Conservation (phyloP, 2,888 invertebrate genomes). For the Acanthacorydalis orientalis region DNA sequence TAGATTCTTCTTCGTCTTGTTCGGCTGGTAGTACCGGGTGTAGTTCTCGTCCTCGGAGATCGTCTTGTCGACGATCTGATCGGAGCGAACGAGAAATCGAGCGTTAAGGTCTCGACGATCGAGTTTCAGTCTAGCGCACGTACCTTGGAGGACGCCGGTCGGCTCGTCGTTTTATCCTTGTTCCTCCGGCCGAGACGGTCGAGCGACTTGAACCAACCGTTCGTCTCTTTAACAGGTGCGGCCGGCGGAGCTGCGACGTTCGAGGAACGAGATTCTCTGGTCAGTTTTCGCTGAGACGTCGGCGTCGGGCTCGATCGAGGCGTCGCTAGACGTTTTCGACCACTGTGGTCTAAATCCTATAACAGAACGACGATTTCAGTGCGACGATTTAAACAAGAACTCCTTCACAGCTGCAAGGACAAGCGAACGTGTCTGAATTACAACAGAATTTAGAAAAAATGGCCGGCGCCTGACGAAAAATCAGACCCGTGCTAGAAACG, state of each 20-base stretch:
- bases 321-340: slow-evolving; percentile 56
- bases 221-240: slow-evolving; percentile 31
- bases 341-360: slow-evolving; percentile 44
- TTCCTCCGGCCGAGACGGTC: slow-evolving; percentile 57
- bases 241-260: too few relatives aligned
- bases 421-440: too few relatives aligned
- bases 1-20: slow-evolving; percentile 42
- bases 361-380: slow-evolving; percentile 12
- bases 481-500: too few relatives aligned
- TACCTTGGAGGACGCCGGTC: slow-evolving; percentile 18
- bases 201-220: slow-evolving; percentile 65
- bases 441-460: too few relatives aligned
- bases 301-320: slow-evolving; percentile 51
- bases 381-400: too few relatives aligned
- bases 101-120: too few relatives aligned
- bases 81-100: too few relatives aligned
- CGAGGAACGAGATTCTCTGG: slow-evolving; percentile 16
- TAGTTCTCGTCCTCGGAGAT: slow-evolving; percentile 36
- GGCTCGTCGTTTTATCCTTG: slow-evolving; percentile 22
- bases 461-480: too few relatives aligned
- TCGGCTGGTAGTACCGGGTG: slow-evolving; percentile 14
- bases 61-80: slow-evolving; percentile 25
- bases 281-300: slow-evolving; percentile 31
- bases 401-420: too few relatives aligned
- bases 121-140: slow-evolving; percentile 22